Conservation (phyloP, 2,888 invertebrate genomes). For the Alloscopus bannaensis region DNA sequence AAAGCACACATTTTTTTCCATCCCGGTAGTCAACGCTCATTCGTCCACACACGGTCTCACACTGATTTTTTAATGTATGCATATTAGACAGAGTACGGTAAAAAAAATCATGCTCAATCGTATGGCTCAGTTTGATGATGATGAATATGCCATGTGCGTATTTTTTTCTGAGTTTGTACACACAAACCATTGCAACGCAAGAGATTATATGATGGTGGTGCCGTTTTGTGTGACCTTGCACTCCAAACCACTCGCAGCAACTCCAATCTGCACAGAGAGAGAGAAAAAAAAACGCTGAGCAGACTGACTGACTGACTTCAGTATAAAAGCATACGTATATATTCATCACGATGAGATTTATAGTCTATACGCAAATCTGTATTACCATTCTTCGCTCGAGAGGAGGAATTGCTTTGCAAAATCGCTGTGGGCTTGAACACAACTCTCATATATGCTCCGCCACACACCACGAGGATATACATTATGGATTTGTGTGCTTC, state of each 20-base stretch:
- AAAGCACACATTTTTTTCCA: slow-evolving; percentile 4
- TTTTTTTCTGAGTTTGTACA: too few relatives aligned
- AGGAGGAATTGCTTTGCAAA: background rate
- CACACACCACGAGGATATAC: too few relatives aligned
- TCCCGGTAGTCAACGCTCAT: slow-evolving; percentile 55
- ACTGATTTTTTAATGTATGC: too few relatives aligned
- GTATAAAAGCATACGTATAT: slow-evolving; percentile 8
- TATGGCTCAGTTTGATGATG: too few relatives aligned
- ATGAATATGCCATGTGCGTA: slow-evolving; percentile 63
- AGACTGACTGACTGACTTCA: slow-evolving; percentile 57
- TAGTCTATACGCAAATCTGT: slow-evolving; percentile 9
- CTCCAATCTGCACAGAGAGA: slow-evolving; percentile 40
- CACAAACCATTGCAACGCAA: slow-evolving; percentile 4
- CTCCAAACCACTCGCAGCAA: slow-evolving; percentile 60
- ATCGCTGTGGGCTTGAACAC: too few relatives aligned
- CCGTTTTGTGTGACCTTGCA: slow-evolving; percentile 66
- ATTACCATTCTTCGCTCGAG: background rate
- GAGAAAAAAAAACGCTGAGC: slow-evolving; percentile 28
- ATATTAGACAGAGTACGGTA: too few relatives aligned
- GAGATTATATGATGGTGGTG: slow-evolving; percentile 48
- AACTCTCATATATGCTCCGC: background rate
- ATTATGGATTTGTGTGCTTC: too few relatives aligned
- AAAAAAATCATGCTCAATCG: slow-evolving; percentile 19
- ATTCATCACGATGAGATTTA: slow-evolving; percentile 6
- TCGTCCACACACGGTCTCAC: too few relatives aligned